Percentiles rank a stretch among this genome's conserved stretches.
phyloP scores from a whole-genome alignment of 1,140 invertebrate genomes.

The Limonius californicus region DNA sequence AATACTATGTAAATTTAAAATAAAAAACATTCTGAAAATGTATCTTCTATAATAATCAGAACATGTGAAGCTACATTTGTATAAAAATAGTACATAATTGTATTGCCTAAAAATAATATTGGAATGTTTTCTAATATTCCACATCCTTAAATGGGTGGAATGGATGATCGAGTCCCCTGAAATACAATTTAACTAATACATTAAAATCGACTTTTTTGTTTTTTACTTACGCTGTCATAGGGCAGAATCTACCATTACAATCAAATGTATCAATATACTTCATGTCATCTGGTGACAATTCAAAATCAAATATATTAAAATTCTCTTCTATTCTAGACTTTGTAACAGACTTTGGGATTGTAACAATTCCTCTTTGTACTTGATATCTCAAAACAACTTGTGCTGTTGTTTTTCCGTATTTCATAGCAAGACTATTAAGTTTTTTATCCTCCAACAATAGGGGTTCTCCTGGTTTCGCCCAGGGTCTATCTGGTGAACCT shows the following conservation, averaged over 20 bases:
- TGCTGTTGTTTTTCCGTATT: slow-evolving; percentile 60
- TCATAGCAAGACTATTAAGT: slow-evolving; percentile 54
- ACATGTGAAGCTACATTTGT: too few species aligned
- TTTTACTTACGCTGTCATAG: background rate
- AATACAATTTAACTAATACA: background rate
- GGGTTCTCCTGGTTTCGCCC: slow-evolving; percentile 64
- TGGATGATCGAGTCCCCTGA: background rate
- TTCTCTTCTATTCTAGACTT: slow-evolving; percentile 54
- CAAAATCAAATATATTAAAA: slow-evolving; percentile 56
- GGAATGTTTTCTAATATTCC: too few species aligned
- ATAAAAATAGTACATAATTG: too few species aligned
- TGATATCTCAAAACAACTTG: slow-evolving; percentile 55
- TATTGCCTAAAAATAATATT: too few species aligned
- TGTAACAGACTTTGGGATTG: slow-evolving; percentile 65
- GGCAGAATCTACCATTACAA: slow-evolving; percentile 3
- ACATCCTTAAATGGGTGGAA: too few species aligned
- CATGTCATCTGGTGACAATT: slow-evolving; percentile 50
- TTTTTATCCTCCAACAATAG: slow-evolving; percentile 60
- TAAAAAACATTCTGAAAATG: too few species aligned
- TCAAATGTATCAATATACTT: slow-evolving; percentile 42
- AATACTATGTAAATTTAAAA: too few species aligned
- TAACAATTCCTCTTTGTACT: slow-evolving; percentile 53
- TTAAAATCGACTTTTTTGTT: background rate
- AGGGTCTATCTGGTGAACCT: slow-evolving; percentile 53
- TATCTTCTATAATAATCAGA: too few species aligned